Percentiles rank a stretch among this genome's conserved stretches.
Evolutionary conservation across 2,797 vertebrate species (phyloP).

Genomic region (Characodon lateralis): DNA sequence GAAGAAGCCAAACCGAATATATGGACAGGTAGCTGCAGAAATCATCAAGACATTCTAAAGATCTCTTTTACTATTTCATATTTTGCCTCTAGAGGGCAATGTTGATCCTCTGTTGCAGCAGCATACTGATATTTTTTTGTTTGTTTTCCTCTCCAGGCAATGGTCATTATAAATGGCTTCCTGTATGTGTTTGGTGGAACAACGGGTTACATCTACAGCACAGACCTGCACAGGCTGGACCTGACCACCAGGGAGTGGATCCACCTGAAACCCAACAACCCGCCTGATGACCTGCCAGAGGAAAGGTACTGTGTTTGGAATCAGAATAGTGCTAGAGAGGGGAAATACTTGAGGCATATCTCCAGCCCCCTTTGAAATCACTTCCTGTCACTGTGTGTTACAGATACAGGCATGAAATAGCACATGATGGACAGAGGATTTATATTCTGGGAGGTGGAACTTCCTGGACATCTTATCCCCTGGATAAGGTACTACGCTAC

Average conservation of each 20-base stretch:
- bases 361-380: neutral
- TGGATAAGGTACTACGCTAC: constrained; percentile 88
- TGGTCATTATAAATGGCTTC: constrained; percentile 94
- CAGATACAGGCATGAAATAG: constrained; percentile 98
- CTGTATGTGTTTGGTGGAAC: constrained; percentile 98
- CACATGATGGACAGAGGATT: constrained; percentile 94
- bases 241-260: constrained; percentile 95
- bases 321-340: neutral
- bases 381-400: constrained; percentile 17
- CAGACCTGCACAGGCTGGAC: constrained; percentile 95
- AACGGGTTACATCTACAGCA: constrained; percentile 97
- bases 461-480: constrained; percentile 96
- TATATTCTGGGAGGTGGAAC: constrained; percentile 98
- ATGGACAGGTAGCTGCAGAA: constrained; percentile 88
- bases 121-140: neutral
- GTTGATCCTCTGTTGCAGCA: neutral
- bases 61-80: neutral
- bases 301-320: constrained; percentile 82
- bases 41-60: neutral
- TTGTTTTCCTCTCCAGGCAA: constrained; percentile 66
- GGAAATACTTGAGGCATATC: neutral
- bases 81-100: neutral
- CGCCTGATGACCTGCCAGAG: constrained; percentile 93
- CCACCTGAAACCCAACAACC: constrained; percentile 95
- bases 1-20: constrained; percentile 96